phyloP scores from a whole-genome alignment of 2,888 invertebrate genomes.

The Stenoptilia bipunctidactyla region DNA sequence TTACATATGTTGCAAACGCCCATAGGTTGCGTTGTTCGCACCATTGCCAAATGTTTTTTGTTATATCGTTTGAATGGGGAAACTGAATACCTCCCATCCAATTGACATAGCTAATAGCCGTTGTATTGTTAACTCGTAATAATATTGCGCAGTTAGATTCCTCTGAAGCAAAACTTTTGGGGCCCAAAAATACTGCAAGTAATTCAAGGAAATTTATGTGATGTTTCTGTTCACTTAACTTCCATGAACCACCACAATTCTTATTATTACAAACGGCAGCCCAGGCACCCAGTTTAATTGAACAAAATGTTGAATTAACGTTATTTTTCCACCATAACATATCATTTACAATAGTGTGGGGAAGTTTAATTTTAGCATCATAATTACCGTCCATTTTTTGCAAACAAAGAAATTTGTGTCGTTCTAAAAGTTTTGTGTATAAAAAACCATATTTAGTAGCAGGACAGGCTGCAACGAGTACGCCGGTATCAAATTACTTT shows the following conservation, averaged over 20 bases:
- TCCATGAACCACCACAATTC: slow-evolving; percentile 1
- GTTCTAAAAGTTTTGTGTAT: slow-evolving; percentile 8
- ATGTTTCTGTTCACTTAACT: not conserved
- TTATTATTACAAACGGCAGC: slow-evolving; percentile 2
- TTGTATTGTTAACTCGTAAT: slow-evolving; percentile 6
- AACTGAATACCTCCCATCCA: slow-evolving; percentile 14
- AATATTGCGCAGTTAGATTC: slow-evolving; percentile 3
- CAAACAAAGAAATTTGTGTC: slow-evolving; percentile 2
- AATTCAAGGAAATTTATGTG: slow-evolving; percentile 7
- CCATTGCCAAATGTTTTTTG: slow-evolving; percentile 17
- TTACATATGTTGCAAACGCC: slow-evolving; percentile 26
- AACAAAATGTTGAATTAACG: not conserved
- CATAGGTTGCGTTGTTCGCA: slow-evolving; percentile 17
- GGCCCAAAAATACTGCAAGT: slow-evolving; percentile 5
- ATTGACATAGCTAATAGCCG: slow-evolving; percentile 8
- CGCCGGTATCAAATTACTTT: slow-evolving; percentile 4
- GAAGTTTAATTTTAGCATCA: not conserved
- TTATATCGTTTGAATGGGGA: slow-evolving; percentile 11
- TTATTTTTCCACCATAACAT: slow-evolving; percentile 3
- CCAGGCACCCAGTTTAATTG: slow-evolving; percentile 2
- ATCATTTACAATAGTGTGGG: not conserved
- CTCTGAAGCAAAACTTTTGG: slow-evolving; percentile 2
- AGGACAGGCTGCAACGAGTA: slow-evolving; percentile 3
- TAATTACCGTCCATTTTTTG: not conserved
- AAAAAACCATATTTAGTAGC: slow-evolving; percentile 4